Evolutionary conservation across 2,888 invertebrate species (phyloP).

Genomic region (Hybos culiciformis): DNA sequence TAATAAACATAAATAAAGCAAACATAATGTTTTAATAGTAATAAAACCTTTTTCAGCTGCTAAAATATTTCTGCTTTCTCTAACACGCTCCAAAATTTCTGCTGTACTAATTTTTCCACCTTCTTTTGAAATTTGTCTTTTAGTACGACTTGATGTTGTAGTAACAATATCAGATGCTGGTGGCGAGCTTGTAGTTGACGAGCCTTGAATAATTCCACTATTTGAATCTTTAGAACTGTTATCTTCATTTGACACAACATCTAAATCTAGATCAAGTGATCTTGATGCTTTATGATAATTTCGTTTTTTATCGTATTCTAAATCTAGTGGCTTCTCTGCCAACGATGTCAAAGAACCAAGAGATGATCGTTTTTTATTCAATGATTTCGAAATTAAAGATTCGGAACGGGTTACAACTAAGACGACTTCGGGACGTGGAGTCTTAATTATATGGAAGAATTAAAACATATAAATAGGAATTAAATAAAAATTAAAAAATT

Average conservation of each 20-base stretch:
- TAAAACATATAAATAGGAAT: conserved; percentile 10
- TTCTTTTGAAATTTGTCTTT: conserved; percentile 30
- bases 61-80: conserved; percentile 30
- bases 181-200: conserved; percentile 14
- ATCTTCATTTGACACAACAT: conserved; percentile 30
- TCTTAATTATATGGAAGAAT: no score
- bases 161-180: conserved; percentile 11
- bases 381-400: conserved; percentile 29
- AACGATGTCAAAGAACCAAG: conserved; percentile 33
- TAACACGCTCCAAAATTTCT: conserved; percentile 31
- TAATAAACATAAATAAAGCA: neutral
- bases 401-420: conserved; percentile 55
- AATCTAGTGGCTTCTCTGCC: conserved; percentile 30
- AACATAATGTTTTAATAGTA: neutral
- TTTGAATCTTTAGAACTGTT: conserved; percentile 6
- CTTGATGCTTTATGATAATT: conserved; percentile 34
- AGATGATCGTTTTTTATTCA: conserved; percentile 34
- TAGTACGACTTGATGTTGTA: conserved; percentile 17
- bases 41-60: conserved; percentile 31
- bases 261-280: conserved; percentile 33
- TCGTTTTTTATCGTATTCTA: conserved; percentile 30
- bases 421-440: conserved; percentile 64
- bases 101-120: conserved; percentile 30
- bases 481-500: neutral
- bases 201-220: conserved; percentile 9